Base-by-base conservation (phyloP, 2,888 invertebrate genomes). In the Alviniconcha strummeri region DNA sequence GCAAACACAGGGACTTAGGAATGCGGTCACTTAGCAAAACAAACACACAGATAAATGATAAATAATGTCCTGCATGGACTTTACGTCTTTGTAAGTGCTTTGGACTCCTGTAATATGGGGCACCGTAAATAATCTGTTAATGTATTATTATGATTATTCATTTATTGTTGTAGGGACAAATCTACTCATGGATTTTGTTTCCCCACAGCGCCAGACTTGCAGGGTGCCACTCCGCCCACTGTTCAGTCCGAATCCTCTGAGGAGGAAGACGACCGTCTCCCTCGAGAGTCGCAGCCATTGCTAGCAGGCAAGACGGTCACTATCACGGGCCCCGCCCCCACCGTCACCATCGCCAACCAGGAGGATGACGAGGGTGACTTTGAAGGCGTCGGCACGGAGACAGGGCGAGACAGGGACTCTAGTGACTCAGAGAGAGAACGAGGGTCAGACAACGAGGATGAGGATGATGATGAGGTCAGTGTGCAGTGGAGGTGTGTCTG, bases 231-330 rank as follows among this genome's bases (percentile, higher is more conserved):
- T 1, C 86, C 87, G 5, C 82, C 86, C 55, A 78, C 84, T 36
- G 86, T 85, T 17, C 85, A 85, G 71, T 86, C 87, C 0, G 87
- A 86, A 76, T 88, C 87, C 69, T 84, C 88, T 64, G 77, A 88
- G 86, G 84, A 88, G 87, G 89, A 89, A 57, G 91, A 90, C 56
- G 90, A 90, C 52, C 84, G 81, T 55, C 85, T 90, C 19, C 90
- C 90, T 1, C 88, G 87, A 60, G 91, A 91, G 83, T 89, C 90
- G 15, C 88, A 89, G 82, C 90, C 91, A 9, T 84, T 91, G 84
- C 83, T 91, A 80, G 87, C 88, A 5, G 89, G 88, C 86, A 89
- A 89, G 55, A 87, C 88, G 81, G 90, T 91, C 55, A 88, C 89
- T 72, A 89, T 90, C 74, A 85, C 88, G 13, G 84, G 87, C 3